Base-by-base conservation (phyloP, 2,888 invertebrate genomes). In the Drosophila suboccidentalis region DNA sequence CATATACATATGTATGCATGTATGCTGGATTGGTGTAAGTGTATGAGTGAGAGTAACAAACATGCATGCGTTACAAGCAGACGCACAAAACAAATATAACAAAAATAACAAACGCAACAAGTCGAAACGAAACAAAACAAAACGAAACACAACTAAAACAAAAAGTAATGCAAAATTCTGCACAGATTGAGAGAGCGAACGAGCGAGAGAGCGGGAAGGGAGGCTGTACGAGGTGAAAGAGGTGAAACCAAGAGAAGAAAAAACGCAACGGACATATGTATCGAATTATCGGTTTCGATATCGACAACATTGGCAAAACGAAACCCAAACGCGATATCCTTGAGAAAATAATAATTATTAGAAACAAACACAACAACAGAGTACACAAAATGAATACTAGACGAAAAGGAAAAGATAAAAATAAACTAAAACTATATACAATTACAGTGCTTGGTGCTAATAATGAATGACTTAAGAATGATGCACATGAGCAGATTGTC, bases 311-410 rank as follows among this genome's bases (percentile, higher is more conserved):
- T 43, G 22, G 13, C 19, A 46, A 61, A 75, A 54, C 50, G 50
- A 62, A 78, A 73, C 78, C 67, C 59, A 71, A 76, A 61, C 51
- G 55, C 46, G 62, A 70, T 32, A 49, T 41, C 39, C 29, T 17
- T 34, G 9, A 10, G 11, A 41, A 39, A 38, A n/a, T 38, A n/a
- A 38, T n/a, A n/a, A n/a, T 38, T 5, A 44, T 34, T 36, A 47
- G 22, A 38, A 15, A 36, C 49, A 68, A 68, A 59, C 34, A 44
- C 47, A 17, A 64, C 15, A 32, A 32, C 19, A 43, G 8, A 55
- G 34, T 41, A 39, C 29, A 9, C 13, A 36, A 44, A 39, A 49
- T 46, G 49, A 38, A 53, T 53, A 11, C 53, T 53, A 22, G 19
- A 10, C 32, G 9, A 34, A 4, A n/a, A 11, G 5, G 26, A 26